Base-by-base conservation (phyloP, 2,888 invertebrate species). In the Lasioglossum zephyrum region DNA sequence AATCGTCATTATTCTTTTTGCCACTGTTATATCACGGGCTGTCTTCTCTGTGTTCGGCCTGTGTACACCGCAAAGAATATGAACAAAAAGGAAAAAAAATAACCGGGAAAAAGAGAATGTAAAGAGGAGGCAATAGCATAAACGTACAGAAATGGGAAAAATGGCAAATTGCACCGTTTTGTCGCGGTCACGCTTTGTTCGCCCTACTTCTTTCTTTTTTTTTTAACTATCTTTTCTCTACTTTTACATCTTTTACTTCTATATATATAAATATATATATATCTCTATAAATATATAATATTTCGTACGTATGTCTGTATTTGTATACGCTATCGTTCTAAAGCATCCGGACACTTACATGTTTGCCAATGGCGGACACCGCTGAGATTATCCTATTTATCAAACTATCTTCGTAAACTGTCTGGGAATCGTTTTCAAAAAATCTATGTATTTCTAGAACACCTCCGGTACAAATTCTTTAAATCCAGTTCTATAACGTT, bases 101-200 rank as follows among this genome's bases (percentile, higher is more conserved):
- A 16, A 13, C 6, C 36, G 6, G 36, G 13, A 31, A 53, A 53
- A 66, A 18, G 36, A 44, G 16, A 57, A 4, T 31, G 36, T 47
- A 49, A 31, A n/a, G 36, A 11, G 22, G 31, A 31, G 47, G 47
- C 18, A 31, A 22, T 11, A n/a, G 44, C 36, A 31, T 63, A 63
- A 63, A 63, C 63, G 36, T 63, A 63, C 26, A 2, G 44, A 73
- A 44, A 53, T 22, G 44, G 75, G 49, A 39, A 73, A 22, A 41
- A 63, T 16, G 26, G 36, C 16, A 39, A n/a, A 31, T 72, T 36
- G 82, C 82, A 82, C 82, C 26, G 31, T 70, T 36, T 73, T n/a
- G 66, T 22, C 26, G 57, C 36, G n/a, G 5, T 53, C 85, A 80
- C 86, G 86, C 86, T 86, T 85, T 78, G n/a, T 77, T 49, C n/a